These are phyloP conservation scores for Loriculus beryllinus DNA, from an alignment of 2,797 vertebrate species.

Conservation along the genomic window DNA sequence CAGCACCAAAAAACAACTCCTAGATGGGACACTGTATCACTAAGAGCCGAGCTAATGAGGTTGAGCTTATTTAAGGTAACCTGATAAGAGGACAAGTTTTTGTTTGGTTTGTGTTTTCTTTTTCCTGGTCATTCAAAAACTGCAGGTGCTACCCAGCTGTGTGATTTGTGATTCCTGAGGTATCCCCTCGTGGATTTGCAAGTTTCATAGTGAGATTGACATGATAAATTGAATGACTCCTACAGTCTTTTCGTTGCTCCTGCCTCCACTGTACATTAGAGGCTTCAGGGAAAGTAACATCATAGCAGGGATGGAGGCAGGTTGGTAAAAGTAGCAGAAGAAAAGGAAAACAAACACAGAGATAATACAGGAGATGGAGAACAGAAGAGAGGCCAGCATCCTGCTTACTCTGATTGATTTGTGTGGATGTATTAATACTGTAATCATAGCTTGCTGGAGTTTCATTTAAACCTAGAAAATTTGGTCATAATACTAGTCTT, in stretches of 20 bases:
- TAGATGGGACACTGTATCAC: background rate
- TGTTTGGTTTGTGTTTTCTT: background rate
- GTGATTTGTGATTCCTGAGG: background rate
- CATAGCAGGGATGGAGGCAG: background rate
- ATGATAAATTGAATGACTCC: background rate
- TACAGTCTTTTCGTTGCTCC: background rate
- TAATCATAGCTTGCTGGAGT: background rate
- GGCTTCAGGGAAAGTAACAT: background rate
- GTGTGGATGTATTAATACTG: background rate
- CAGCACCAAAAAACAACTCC: background rate
- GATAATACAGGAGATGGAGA: background rate
- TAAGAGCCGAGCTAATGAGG: background rate
- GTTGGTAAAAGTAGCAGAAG: background rate
- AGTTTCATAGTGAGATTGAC: background rate
- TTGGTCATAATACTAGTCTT: background rate
- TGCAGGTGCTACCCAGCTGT: background rate
- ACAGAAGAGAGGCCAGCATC: background rate
- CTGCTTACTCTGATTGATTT: background rate
- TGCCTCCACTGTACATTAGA: background rate
- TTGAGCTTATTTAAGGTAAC: background rate
- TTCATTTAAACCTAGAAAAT: background rate
- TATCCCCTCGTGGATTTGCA: background rate
- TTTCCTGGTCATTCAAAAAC: background rate
- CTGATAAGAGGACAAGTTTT: background rate
- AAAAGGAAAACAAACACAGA: background rate